Evolutionary conservation across 2,113 vertebrate species (phyloP), one percentile per base, ranked within the genome.

Genomic region (Mionectes macconnelli): DNA sequence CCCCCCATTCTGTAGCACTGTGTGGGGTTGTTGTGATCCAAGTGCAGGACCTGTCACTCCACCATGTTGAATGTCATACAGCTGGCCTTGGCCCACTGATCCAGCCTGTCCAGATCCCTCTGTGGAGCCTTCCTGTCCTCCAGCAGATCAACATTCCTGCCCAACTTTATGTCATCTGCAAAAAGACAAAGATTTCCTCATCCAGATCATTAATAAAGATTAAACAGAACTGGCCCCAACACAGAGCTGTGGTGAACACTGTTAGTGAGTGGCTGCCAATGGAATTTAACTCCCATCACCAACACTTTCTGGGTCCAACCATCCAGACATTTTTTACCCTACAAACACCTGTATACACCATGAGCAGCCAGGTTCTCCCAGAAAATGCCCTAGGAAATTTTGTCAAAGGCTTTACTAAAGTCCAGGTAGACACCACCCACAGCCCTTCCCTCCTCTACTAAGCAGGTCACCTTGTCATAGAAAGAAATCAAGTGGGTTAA

Each of bases 261-360:
- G 33, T 14, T 31, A 24, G 27, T 12, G 35, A 39, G 52, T 8
- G 6, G 7, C 14, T 0, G 0, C 31, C 52, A 35, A 2, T 16
- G 23, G 18, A 27, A 73, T 62, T 67, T 44, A 40, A 24, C 33
- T 73, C 20, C 10, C 10, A 42, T 90, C 13, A 44, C 14, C 35
- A 66, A 6, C 14, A 56, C 5, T 31, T 52, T 64, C 24, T 72
- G 50, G 10, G 35, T 20, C 20, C 5, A 7, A 27, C 8, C 18
- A 40, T 35, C 24, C 21, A 33, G 25, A 19, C 5, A 45, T 7
- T 31, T 63, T 83, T n/a, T 40, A 31, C 10, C 21, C 20, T 39
- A 14, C 5, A 10, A 31, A 27, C 4, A 15, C 8, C 1, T 50
- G 2, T 40, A 37, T n/a, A 57, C 27, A 67, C 18, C 30, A 33